A percentile compares a stretch with the other conserved stretches of the same genome.
These are phyloP conservation scores for Aphelocoma coerulescens DNA, from an alignment of 2,113 vertebrate species.

Conservation along the genomic window DNA sequence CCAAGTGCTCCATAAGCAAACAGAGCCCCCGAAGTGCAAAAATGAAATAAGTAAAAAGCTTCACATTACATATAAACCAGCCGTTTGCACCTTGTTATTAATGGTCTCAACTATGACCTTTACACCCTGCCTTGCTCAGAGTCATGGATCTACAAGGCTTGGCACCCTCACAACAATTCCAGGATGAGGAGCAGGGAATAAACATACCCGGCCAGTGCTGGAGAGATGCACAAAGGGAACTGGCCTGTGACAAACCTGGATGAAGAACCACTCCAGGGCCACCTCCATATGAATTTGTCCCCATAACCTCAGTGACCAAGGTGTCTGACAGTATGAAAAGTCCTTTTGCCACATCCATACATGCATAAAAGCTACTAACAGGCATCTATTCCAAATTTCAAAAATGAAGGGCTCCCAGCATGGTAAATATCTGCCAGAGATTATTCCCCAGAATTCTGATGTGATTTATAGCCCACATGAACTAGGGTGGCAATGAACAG, in stretches of 20 bases:
- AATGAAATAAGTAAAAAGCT: slow-evolving; percentile 81
- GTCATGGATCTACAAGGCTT: slow-evolving; percentile 60
- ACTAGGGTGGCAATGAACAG: neutral
- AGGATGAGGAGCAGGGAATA: slow-evolving; percentile 41
- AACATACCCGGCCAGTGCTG: neutral
- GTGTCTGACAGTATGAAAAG: neutral
- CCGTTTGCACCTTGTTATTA: slow-evolving; percentile 81
- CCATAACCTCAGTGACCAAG: neutral
- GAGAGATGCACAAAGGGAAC: neutral
- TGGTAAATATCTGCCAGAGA: neutral
- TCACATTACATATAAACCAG: slow-evolving; percentile 78
- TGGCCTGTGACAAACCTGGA: neutral
- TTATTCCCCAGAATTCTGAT: neutral
- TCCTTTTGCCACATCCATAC: rapidly evolving
- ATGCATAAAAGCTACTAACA: rapidly evolving
- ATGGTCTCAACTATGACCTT: slow-evolving; percentile 74
- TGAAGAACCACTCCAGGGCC: neutral
- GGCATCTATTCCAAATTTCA: neutral
- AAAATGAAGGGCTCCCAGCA: neutral
- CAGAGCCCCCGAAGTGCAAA: slow-evolving; percentile 79
- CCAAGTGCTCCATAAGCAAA: slow-evolving; percentile 81
- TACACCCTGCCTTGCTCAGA: slow-evolving; percentile 61
- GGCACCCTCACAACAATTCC: slow-evolving; percentile 68
- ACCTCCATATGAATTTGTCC: neutral
- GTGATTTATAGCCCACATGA: neutral